These are phyloP conservation scores for Pithys albifrons DNA, from an alignment of 2,113 vertebrate species.

Conservation along the genomic window DNA sequence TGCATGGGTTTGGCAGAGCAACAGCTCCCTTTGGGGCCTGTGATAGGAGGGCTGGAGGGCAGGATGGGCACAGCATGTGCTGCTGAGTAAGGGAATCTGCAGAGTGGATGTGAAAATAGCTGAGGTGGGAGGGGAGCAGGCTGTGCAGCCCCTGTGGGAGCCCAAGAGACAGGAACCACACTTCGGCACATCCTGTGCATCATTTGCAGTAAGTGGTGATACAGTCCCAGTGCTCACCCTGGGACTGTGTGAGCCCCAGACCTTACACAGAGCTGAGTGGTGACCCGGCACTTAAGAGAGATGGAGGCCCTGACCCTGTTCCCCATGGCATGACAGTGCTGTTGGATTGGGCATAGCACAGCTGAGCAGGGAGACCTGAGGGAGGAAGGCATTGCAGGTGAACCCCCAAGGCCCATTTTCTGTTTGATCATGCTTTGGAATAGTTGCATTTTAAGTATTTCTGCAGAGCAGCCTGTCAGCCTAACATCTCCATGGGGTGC, in stretches of 20 bases:
- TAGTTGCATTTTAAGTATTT: conserved; percentile 28
- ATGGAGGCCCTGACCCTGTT: background rate
- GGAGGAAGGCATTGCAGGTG: background rate
- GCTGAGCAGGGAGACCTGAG: background rate
- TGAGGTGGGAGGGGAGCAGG: background rate
- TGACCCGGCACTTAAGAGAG: background rate
- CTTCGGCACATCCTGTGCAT: background rate
- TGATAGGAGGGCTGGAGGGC: background rate
- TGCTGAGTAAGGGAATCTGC: background rate
- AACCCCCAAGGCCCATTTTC: background rate
- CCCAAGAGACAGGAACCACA: background rate
- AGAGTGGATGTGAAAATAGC: background rate
- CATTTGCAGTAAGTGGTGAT: background rate
- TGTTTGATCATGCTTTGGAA: background rate
- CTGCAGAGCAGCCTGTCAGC: conserved; percentile 6
- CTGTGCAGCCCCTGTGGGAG: background rate
- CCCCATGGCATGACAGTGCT: background rate
- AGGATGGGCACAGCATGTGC: background rate
- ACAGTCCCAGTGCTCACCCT: background rate
- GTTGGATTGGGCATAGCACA: background rate
- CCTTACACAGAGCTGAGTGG: accelerated
- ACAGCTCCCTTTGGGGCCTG: background rate
- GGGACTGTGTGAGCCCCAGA: background rate
- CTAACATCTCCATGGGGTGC: background rate
- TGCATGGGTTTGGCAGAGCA: background rate